Base-by-base conservation (phyloP, 2,113 vertebrate genomes). In the Sinocyclocheilus anophthalmus region DNA sequence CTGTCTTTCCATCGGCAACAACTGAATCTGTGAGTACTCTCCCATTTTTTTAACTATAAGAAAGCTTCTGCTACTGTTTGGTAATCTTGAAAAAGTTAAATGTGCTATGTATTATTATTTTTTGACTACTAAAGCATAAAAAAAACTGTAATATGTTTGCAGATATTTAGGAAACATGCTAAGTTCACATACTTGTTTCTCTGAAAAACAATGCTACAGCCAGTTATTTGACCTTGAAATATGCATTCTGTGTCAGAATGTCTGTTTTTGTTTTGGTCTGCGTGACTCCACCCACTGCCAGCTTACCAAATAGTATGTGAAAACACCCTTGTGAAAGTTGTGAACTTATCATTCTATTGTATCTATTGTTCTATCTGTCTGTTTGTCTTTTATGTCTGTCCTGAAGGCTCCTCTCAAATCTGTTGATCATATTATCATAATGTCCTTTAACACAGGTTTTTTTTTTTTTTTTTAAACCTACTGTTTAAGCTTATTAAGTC, bases 11-110 rank as follows among this genome's bases (percentile, higher is more conserved):
- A 18, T 79, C 89, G 63, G 50, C 88, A 0, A 9, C 87, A 76
- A 8, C 84, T 81, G 86, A 91, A 42, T 30, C 80, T 39, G 97
- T 98, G 92, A 96, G 96, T 95, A 50, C 53, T 72, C 20, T 55
- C 75, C 3, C 11, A 0, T 26, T 84, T 42, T 6, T 84, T 45
- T 72, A 59, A 9, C 55, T 18, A 59, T 30, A 22, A 10, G 18
- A 69, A 33, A 69, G 26, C 5, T 33, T 3, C 30, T 69, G 33
- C 33, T 11, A 39, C 18, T 4, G 33, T 72, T 72, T 72, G 67
- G 16, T 39, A 57, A 57, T 57, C 55, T 20, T 0, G 5, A 57
- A 20, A 20, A 57, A 57, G 18, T 57, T 2, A 57, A 57, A 57
- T 0, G 55, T 20, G 8, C 18, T 59, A 3, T 22, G 7, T 7